These are phyloP conservation scores for Catostomus latipinnis DNA, from an alignment of 2,797 vertebrate genomes.

Conservation along the genomic window DNA sequence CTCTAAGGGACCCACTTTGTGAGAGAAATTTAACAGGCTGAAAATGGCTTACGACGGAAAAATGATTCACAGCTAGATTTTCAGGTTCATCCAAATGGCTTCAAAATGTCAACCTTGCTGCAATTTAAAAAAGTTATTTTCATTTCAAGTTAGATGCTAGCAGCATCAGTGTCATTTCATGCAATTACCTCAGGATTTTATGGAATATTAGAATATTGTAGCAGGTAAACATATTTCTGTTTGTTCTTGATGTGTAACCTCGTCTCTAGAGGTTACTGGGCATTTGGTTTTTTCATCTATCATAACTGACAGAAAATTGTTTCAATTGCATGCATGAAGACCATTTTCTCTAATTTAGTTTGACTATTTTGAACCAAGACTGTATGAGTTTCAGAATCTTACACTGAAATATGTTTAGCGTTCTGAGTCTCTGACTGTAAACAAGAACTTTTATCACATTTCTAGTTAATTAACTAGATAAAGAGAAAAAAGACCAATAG, in stretches of 20 bases:
- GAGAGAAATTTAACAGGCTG: not conserved
- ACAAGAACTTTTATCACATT: not conserved
- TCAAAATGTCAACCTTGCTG: not conserved
- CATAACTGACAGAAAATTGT: slow-evolving; percentile 38
- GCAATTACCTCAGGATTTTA: slow-evolving; percentile 5
- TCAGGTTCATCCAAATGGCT: slow-evolving; percentile 9
- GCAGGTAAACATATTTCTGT: slow-evolving; percentile 37
- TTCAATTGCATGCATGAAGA: slow-evolving; percentile 30
- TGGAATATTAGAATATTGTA: slow-evolving; percentile 13
- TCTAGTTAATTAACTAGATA: no score
- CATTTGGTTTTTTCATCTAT: slow-evolving; percentile 25
- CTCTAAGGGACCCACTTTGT: not conserved
- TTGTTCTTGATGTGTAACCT: slow-evolving; percentile 22
- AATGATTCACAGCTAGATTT: slow-evolving; percentile 15
- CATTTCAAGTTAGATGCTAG: slow-evolving; percentile 1
- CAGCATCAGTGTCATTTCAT: slow-evolving; percentile 27
- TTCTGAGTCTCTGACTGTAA: slow-evolving; percentile 9
- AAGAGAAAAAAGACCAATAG: no score
- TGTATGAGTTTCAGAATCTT: slow-evolving; percentile 13
- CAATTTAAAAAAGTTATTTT: slow-evolving; percentile 22
- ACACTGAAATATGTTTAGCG: slow-evolving; percentile 12
- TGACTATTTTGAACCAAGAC: slow-evolving; percentile 33
- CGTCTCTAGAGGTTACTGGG: slow-evolving; percentile 14
- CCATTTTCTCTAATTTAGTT: slow-evolving; percentile 36
- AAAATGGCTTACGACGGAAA: slow-evolving; percentile 24